Percentiles rank a stretch among this genome's conserved stretches.
Conservation (phyloP, 1,140 invertebrate species). For the Chironomus tepperi region DNA sequence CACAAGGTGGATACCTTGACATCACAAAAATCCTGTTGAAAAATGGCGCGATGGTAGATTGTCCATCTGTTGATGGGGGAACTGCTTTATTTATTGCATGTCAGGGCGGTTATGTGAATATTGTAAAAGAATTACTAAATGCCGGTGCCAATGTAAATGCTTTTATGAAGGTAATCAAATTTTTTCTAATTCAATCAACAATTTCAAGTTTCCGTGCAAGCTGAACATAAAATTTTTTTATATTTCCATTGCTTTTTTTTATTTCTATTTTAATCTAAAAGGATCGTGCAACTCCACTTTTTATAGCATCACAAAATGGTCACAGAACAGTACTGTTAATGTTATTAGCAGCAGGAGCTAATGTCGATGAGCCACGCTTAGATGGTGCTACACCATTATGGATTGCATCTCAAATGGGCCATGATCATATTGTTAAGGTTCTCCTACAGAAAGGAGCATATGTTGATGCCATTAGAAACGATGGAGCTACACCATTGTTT, state of each 20-base stretch:
- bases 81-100: conserved; percentile 85
- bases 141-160: conserved; percentile 73
- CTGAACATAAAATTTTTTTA: background rate
- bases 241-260: too few species aligned
- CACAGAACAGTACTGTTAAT: conserved; percentile 64
- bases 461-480: conserved; percentile 72
- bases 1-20: conserved; percentile 81
- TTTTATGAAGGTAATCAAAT: conserved; percentile 66
- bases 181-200: background rate
- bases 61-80: conserved; percentile 78
- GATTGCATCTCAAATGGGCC: conserved; percentile 91
- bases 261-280: conserved; percentile 41
- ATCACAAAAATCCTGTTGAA: conserved; percentile 68
- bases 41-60: conserved; percentile 66
- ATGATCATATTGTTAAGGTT: conserved; percentile 68
- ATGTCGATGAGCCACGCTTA: conserved; percentile 56
- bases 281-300: conserved; percentile 80
- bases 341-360: conserved; percentile 59
- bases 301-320: conserved; percentile 85
- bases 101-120: conserved; percentile 81
- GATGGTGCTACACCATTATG: conserved; percentile 85
- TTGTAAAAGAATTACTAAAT: conserved; percentile 70
- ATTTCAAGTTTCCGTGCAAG: background rate
- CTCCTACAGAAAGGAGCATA: conserved; percentile 66
- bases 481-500: conserved; percentile 85